Evolutionary conservation across 2,797 vertebrate genomes (phyloP), one percentile per base, ranked within the genome.

Genomic region (Sciurus carolinensis): DNA sequence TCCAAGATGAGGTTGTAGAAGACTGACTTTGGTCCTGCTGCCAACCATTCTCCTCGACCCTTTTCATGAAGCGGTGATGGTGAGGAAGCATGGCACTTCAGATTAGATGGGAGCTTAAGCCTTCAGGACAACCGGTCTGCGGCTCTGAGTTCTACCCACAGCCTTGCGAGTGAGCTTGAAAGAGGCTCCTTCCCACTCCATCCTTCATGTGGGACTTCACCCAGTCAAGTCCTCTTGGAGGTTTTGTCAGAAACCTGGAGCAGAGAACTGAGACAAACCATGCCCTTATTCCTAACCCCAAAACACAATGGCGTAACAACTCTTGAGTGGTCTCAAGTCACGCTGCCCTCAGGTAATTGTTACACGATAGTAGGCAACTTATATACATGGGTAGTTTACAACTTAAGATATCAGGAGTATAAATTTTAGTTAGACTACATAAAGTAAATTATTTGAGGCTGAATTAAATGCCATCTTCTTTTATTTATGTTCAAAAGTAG

Each of bases 371-470:
- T 22, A 64, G 24, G 9, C 90, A 83, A 83, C 13, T 71, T 57
- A 54, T 47, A 82, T 24, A 30, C 7, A 7, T 93, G 92, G 9
- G n/a, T 47, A 64, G 14, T 69, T 57, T 73, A 73, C 4, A 75
- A 44, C 1, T 14, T 30, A 71, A 8, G 5, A 39, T 54, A 52
- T 39, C n/a, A 72, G 42, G 28, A 33, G 17, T 42, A 71, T 66
- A 84, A 39, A 42, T 73, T 57, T 71, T 52, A 66, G 7, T 33
- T 50, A 79, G 28, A 77, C n/a, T 76, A 52, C 15, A 57, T 42
- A 59, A 20, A 77, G 44, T 77, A 90, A 73, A 12, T 64, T 75
- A n/a, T 44, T 73, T 77, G 36, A 85, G 10, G 72, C 67, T 79
- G 75, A 94, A 64, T 39, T 39, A 39, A 39, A 39, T 52, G 2